Evolutionary conservation across 2,888 invertebrate genomes (phyloP), one percentile per base, ranked within the genome.

Genomic region (Zaprionus obscuricornis): DNA sequence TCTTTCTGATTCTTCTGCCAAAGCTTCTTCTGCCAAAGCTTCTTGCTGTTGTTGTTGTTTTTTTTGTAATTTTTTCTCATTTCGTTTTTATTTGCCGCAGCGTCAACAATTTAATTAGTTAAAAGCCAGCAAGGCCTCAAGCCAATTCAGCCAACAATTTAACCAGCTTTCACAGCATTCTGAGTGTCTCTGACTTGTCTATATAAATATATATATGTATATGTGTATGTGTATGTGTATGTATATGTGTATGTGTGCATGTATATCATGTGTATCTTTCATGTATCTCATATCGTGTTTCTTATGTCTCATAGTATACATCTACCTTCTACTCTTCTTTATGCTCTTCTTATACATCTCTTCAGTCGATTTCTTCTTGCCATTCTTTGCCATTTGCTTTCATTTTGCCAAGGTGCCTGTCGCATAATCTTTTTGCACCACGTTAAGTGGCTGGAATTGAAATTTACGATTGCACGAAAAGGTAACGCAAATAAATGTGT

Each of bases 381-480:
- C 33, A n/a, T n/a, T n/a, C n/a, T n/a, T n/a, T 36, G 59, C 77
- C 77, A 81, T 81, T 84, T 81, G 64, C 77, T 70, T 84, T 81
- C 82, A 81, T 84, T 78, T 65, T 36, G 57, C 56, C 13, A 67
- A 58, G 66, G 45, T 29, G 64, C 58, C n/a, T 83, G 83, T 73
- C 79, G 79, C 85, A 85, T 83, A 81, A 81, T 85, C 79, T 81
- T 64, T 56, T 67, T 62, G 68, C 66, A 58, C 54, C 58, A 59
- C 50, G 73, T 79, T 85, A 85, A 81, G 79, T 81, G 79, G 58
- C 84, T 64, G 58, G 55, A 85, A 81, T 81, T 83, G 84, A 75
- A 81, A 81, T 81, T 85, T 85, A 85, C 85, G 85, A 83, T 75
- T 66, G 66, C 63, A 57, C 36, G 54, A 40, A 60, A 78, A 71